Percentiles rank a stretch among this genome's conserved stretches.
Evolutionary conservation across 1,140 invertebrate genomes (phyloP).

Genomic region (Trypoxylus dichotomus): DNA sequence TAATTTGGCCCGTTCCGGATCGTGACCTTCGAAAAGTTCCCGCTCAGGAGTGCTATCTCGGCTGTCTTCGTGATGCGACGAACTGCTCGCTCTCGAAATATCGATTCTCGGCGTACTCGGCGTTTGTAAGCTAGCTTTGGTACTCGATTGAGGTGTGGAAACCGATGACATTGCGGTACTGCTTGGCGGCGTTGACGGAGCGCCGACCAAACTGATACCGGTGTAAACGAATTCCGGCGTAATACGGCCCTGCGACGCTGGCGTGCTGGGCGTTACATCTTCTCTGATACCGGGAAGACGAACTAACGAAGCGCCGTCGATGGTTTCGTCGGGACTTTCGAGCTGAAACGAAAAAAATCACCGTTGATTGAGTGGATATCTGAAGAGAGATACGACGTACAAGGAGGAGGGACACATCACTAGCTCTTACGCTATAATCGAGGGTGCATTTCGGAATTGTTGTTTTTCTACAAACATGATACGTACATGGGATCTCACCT

Average conservation of each 20-base stretch:
- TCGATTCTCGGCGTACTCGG: conserved; percentile 81
- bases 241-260: conserved; percentile 46
- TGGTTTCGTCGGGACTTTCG: conserved; percentile 63
- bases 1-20: conserved; percentile 52
- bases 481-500: conserved; percentile 67
- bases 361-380: background rate
- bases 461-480: conserved; percentile 43
- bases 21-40: conserved; percentile 62
- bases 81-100: conserved; percentile 83
- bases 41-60: conserved; percentile 78
- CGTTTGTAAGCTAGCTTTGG: conserved; percentile 58
- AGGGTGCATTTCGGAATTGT: conserved; percentile 27
- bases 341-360: conserved; percentile 49
- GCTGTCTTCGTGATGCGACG: conserved; percentile 80
- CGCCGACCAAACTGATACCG: conserved; percentile 49
- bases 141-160: conserved; percentile 36
- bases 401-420: background rate
- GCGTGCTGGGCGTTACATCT: conserved; percentile 58
- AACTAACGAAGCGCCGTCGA: conserved; percentile 51
- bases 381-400: background rate
- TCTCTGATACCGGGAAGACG: conserved; percentile 71
- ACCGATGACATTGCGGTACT: conserved; percentile 39
- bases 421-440: background rate
- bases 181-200: conserved; percentile 44
- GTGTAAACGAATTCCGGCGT: conserved; percentile 40